Conservation (phyloP, 2,888 invertebrate species). For the Cancer borealis region DNA sequence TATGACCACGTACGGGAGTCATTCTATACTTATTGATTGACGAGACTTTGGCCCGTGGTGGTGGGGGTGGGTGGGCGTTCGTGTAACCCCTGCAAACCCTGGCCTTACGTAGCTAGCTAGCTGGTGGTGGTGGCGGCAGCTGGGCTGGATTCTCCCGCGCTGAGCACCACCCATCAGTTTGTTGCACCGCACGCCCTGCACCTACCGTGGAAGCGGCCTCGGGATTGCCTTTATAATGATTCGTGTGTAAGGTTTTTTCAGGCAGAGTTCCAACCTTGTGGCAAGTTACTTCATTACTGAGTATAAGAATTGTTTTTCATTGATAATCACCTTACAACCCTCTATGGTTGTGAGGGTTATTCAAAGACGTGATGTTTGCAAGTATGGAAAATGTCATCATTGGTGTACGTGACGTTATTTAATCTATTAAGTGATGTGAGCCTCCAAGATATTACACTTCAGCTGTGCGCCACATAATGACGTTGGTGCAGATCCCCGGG, state of each 20-base stretch:
- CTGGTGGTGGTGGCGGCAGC: neutral
- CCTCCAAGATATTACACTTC: neutral
- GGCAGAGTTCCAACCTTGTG: neutral
- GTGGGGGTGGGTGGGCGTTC: neutral
- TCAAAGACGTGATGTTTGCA: neutral
- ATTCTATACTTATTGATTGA: neutral
- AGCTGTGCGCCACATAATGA: neutral
- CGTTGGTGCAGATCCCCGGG: neutral
- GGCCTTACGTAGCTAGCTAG: neutral
- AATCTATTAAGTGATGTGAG: neutral
- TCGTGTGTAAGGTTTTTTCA: neutral
- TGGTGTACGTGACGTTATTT: neutral
- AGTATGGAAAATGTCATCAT: neutral
- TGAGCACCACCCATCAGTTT: neutral
- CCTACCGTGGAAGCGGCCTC: neutral
- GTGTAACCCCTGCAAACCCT: neutral
- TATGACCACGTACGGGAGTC: neutral
- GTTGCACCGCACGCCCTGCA: neutral
- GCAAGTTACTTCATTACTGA: neutral
- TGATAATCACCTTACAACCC: neutral
- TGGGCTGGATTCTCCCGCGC: neutral
- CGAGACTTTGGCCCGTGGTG: neutral
- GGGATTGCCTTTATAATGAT: neutral
- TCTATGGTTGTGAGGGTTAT: neutral
- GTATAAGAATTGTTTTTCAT: neutral